Percentiles rank a stretch among this genome's conserved stretches.
phyloP scores from a whole-genome alignment of 2,888 invertebrate species.

The Megalurothrips usitatus region DNA sequence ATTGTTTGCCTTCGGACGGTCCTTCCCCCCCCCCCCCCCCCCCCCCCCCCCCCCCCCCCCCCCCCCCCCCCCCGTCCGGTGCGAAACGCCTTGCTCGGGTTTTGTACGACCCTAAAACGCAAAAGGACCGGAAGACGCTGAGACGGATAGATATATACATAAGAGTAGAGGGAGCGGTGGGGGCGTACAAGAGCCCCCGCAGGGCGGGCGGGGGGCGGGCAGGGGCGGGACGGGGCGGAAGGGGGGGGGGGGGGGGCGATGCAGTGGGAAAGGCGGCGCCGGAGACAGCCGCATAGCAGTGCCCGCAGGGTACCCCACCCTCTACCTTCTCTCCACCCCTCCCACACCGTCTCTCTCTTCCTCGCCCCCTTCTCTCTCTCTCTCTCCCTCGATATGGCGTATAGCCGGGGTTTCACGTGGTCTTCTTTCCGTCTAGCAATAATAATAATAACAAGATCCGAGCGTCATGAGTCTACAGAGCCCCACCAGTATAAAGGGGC shows the following conservation, averaged over 20 bases:
- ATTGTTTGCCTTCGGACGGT: neutral
- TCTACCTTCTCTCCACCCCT: conserved; percentile 29
- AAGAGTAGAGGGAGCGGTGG: neutral
- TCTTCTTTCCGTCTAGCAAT: too few relatives aligned
- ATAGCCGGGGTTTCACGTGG: too few relatives aligned
- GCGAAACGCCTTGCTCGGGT: too few relatives aligned
- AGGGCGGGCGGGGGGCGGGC: too few relatives aligned
- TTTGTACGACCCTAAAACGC: conserved; percentile 28
- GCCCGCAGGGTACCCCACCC: conserved; percentile 34
- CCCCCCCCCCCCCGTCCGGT: too few relatives aligned
- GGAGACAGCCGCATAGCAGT: conserved; percentile 28
- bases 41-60: too few relatives aligned
- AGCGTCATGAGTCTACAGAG: too few relatives aligned
- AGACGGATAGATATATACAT: conserved; percentile 25
- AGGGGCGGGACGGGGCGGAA: neutral
- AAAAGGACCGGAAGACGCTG: conserved; percentile 27
- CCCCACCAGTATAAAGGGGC: too few relatives aligned
- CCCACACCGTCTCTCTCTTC: neutral
- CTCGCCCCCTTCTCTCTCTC: neutral
- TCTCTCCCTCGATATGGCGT: too few relatives aligned
- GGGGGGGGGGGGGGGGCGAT: conserved; percentile 32
- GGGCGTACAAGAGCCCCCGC: conserved; percentile 27
- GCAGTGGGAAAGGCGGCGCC: conserved; percentile 27
- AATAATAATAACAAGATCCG: too few relatives aligned
- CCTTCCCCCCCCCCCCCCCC: neutral